Conservation (phyloP, 1,140 invertebrate genomes). For the Cardiocondyla obscurior region DNA sequence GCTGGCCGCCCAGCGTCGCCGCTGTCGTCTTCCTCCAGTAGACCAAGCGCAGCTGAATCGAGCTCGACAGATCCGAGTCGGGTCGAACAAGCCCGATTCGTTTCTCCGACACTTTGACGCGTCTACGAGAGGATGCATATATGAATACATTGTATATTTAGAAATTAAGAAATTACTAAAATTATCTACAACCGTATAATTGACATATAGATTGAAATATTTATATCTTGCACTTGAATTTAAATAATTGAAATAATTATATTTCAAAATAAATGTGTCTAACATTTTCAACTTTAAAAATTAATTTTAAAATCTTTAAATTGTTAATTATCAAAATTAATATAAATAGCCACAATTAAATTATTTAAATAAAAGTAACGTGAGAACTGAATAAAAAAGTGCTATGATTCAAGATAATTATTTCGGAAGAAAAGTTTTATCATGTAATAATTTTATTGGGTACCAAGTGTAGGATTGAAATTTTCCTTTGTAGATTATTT, state of each 20-base stretch:
- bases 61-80: background rate
- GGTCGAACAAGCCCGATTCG: background rate
- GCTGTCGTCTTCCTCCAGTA: conserved; percentile 45
- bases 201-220: too few relatives aligned
- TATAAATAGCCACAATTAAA: background rate
- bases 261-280: too few relatives aligned
- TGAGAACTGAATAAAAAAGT: background rate
- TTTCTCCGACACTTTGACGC: background rate
- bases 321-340: background rate
- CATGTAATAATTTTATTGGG: background rate
- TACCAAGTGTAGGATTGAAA: background rate
- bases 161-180: too few relatives aligned
- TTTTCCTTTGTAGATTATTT: conserved; percentile 47
- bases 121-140: background rate
- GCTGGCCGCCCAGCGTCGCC: conserved; percentile 73
- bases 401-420: background rate
- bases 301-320: background rate
- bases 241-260: too few relatives aligned
- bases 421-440: background rate
- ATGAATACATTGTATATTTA: background rate
- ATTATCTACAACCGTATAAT: too few relatives aligned
- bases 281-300: too few relatives aligned
- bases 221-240: too few relatives aligned
- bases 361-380: background rate
- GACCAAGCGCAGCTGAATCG: conserved; percentile 5